A percentile compares a stretch with the other conserved stretches of the same genome.
These are phyloP conservation scores for Dicroscelio sp. DNA, from an alignment of 2,888 invertebrate genomes.

Conservation along the genomic window DNA sequence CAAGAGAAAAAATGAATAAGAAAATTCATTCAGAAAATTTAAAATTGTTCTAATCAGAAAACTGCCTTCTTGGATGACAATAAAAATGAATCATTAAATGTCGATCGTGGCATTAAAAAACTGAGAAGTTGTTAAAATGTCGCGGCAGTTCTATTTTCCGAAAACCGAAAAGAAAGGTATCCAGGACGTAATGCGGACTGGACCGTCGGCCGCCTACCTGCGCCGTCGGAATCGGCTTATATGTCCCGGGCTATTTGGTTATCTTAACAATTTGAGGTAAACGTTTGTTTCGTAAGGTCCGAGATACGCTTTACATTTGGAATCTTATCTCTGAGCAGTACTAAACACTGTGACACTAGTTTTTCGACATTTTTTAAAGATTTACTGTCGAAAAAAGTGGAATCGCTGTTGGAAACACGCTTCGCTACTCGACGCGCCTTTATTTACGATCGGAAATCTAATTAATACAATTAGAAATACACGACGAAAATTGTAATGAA, in stretches of 20 bases:
- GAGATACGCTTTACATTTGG: conserved; percentile 69
- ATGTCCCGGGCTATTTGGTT: conserved; percentile 68
- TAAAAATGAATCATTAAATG: not conserved
- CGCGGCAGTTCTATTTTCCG: not conserved
- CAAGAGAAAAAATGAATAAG: too few species aligned
- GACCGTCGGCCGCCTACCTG: conserved; percentile 82
- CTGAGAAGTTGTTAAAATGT: conserved; percentile 9
- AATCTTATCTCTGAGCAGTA: conserved; percentile 69
- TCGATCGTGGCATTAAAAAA: not conserved
- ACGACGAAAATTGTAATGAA: conserved; percentile 49
- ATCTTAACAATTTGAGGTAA: conserved; percentile 78
- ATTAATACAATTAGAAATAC: conserved; percentile 66
- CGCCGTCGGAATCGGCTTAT: conserved; percentile 85
- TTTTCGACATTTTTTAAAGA: conserved; percentile 69
- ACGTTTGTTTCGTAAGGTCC: conserved; percentile 73
- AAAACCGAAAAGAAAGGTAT: conserved; percentile 32
- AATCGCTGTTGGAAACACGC: conserved; percentile 55
- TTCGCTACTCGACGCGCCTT: not conserved
- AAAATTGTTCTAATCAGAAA: too few species aligned
- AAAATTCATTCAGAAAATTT: too few species aligned
- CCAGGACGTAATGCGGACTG: conserved; percentile 19
- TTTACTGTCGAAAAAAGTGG: conserved; percentile 65
- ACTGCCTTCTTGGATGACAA: too few species aligned
- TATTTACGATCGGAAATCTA: conserved; percentile 64
- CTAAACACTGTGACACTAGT: conserved; percentile 68